Evolutionary conservation across 2,888 invertebrate genomes (phyloP).

Genomic region (Sycophila texana): DNA sequence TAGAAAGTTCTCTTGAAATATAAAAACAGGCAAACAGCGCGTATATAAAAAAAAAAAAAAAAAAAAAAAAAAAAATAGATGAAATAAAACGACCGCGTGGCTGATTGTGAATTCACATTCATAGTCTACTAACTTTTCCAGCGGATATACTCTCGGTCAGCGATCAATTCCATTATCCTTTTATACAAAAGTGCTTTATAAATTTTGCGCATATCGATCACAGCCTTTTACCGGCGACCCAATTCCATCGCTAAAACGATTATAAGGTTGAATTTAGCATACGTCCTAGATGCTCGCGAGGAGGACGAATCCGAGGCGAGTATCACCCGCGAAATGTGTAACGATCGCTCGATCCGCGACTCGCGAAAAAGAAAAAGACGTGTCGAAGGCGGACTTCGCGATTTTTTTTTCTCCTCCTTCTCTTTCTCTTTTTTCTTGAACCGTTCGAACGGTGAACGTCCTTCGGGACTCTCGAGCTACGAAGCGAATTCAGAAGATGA

Average conservation of each 20-base stretch:
- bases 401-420: conserved; percentile 3
- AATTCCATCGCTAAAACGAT: conserved; percentile 51
- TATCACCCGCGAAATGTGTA: too few species aligned
- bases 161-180: conserved; percentile 26
- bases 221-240: conserved; percentile 38
- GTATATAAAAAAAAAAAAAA: too few species aligned
- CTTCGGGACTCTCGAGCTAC: conserved; percentile 9
- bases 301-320: conserved; percentile 10
- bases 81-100: background rate
- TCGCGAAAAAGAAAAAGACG: background rate
- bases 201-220: conserved; percentile 12
- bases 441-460: background rate
- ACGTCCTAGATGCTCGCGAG: conserved; percentile 44
- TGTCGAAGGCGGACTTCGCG: background rate
- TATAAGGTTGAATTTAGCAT: conserved; percentile 51
- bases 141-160: background rate
- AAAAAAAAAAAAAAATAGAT: too few species aligned
- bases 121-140: background rate
- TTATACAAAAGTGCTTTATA: conserved; percentile 24
- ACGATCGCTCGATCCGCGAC: too few species aligned
- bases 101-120: background rate
- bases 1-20: background rate
- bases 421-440: conserved; percentile 8
- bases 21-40: too few species aligned
- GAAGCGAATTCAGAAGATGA: conserved; percentile 29